Conservation (phyloP, 2,888 invertebrate genomes). For the Drymonia ruficornis region DNA sequence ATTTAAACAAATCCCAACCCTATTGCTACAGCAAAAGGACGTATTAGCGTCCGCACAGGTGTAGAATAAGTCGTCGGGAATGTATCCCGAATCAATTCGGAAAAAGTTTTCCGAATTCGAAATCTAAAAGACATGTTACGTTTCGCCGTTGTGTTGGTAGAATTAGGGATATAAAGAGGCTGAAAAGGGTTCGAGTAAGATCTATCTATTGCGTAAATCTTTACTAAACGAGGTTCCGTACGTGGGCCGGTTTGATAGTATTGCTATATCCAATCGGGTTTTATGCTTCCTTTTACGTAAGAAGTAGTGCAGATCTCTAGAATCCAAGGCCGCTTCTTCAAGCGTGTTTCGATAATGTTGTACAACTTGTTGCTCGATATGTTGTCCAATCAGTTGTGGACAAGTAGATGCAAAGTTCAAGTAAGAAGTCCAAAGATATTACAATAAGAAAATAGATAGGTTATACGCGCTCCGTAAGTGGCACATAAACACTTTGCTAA, state of each 20-base stretch:
- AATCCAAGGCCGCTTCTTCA: conserved; percentile 4
- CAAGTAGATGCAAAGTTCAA: too few species aligned
- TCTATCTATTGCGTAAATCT: conserved; percentile 48
- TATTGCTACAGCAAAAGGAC: conserved; percentile 7
- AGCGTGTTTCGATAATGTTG: neutral
- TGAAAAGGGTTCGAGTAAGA: conserved; percentile 62
- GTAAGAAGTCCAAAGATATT: too few species aligned
- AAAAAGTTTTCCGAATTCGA: conserved; percentile 36
- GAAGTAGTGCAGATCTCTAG: conserved; percentile 9
- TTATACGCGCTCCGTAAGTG: too few species aligned
- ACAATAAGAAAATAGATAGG: too few species aligned
- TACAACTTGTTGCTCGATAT: neutral
- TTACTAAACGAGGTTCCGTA: conserved; percentile 48
- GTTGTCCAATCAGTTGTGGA: too few species aligned
- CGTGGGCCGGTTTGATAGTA: conserved; percentile 44
- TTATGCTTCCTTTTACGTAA: conserved; percentile 16
- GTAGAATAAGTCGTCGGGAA: conserved; percentile 26
- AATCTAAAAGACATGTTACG: conserved; percentile 46
- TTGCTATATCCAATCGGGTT: conserved; percentile 22
- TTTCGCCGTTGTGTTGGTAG: conserved; percentile 44
- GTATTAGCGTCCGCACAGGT: neutral
- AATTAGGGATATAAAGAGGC: conserved; percentile 61
- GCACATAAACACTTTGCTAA: too few species aligned
- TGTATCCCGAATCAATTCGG: conserved; percentile 38
- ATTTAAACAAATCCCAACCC: conserved; percentile 16